A percentile compares a stretch with the other conserved stretches of the same genome.
Evolutionary conservation across 2,113 vertebrate genomes (phyloP).

Genomic region (Nannospalax galili): DNA sequence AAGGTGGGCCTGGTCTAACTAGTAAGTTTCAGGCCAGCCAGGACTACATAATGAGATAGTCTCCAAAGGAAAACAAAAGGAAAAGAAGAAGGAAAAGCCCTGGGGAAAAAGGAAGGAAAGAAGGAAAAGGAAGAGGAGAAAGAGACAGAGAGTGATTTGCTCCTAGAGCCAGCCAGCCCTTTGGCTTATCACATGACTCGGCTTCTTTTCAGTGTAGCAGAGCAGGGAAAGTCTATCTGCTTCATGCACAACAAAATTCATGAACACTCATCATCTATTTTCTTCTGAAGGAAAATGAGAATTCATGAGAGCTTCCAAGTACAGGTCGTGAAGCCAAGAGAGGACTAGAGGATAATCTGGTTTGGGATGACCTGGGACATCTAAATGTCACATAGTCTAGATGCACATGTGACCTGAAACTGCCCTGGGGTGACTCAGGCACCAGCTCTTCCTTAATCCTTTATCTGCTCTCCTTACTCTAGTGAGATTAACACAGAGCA

Average conservation of each 20-base stretch:
- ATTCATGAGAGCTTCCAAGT: conserved; percentile 73
- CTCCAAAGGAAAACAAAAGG: neutral
- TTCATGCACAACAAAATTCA: conserved; percentile 78
- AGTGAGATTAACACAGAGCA: neutral
- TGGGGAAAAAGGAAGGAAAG: neutral
- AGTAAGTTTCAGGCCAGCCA: neutral
- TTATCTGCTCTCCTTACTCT: conserved; percentile 66
- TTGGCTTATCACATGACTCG: neutral
- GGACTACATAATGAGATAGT: neutral
- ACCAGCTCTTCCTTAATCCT: conserved; percentile 71
- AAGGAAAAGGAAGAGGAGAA: neutral
- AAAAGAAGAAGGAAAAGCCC: neutral
- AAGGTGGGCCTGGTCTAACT: neutral
- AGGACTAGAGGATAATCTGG: conserved; percentile 84
- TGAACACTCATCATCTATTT: conserved; percentile 82
- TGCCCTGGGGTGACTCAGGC: conserved; percentile 85
- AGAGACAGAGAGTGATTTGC: neutral
- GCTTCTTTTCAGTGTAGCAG: conserved; percentile 48
- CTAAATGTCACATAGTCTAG: conserved; percentile 87
- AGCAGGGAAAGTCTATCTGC: conserved; percentile 40
- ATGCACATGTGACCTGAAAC: conserved; percentile 84
- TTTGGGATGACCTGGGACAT: conserved; percentile 82
- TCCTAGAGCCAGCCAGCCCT: neutral
- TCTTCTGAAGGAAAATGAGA: conserved; percentile 82
- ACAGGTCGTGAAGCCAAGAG: conserved; percentile 69